Percentiles rank a stretch among this genome's conserved stretches.
These are phyloP conservation scores for Nylanderia fulva DNA, from an alignment of 1,140 invertebrate species.

Conservation along the genomic window DNA sequence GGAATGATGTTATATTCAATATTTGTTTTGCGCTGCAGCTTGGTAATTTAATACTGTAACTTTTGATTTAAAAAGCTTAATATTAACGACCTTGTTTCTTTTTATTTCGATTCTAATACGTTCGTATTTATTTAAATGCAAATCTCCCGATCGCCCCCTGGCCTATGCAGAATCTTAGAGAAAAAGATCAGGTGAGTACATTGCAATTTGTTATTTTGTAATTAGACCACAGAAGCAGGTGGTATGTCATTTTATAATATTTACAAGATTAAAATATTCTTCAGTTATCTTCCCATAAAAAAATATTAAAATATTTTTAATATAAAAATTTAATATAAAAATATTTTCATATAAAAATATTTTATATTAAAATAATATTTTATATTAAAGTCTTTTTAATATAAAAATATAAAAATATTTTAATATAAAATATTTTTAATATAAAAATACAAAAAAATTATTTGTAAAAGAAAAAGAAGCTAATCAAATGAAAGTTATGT, in stretches of 20 bases:
- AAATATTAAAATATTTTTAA: no score
- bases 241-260: constrained; percentile 31
- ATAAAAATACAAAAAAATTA: no score
- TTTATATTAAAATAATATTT: no score
- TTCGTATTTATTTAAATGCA: constrained; percentile 73
- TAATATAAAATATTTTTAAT: no score
- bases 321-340: no score
- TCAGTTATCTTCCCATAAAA: no score
- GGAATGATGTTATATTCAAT: constrained; percentile 16
- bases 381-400: no score
- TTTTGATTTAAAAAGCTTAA: constrained; percentile 30
- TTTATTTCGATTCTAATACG: constrained; percentile 68
- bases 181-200: constrained; percentile 92
- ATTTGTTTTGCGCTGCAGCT: constrained; percentile 44
- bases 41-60: neutral
- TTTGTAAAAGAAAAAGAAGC: no score
- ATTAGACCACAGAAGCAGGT: constrained; percentile 50
- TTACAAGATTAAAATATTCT: no score
- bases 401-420: no score
- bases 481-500: no score
- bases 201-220: constrained; percentile 43
- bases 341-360: no score
- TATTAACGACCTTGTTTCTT: constrained; percentile 56
- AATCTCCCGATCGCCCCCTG: constrained; percentile 58
- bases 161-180: constrained; percentile 90